These are phyloP conservation scores for Sialia sialis DNA, from an alignment of 2,113 vertebrate genomes.

Conservation along the genomic window DNA sequence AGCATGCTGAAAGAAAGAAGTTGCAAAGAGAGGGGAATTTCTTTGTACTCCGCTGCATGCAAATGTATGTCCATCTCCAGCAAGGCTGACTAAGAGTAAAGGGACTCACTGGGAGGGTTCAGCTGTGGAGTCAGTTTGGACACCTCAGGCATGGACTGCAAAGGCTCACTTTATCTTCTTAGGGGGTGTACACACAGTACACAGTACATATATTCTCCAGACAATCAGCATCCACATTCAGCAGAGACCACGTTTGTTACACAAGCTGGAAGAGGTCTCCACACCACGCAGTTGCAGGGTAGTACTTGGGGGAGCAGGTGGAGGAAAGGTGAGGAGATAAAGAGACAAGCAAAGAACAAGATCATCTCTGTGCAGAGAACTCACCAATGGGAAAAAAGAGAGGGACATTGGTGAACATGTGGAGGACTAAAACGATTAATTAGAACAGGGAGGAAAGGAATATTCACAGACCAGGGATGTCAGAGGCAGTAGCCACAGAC, in stretches of 20 bases:
- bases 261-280: not conserved
- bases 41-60: not conserved
- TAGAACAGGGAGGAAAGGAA: not conserved
- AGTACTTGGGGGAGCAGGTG: not conserved
- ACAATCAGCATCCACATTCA: rapidly evolving
- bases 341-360: not conserved
- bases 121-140: not conserved
- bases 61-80: not conserved
- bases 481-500: not conserved
- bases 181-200: not conserved
- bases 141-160: not conserved
- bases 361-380: not conserved
- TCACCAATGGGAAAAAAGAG: not conserved
- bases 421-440: not conserved
- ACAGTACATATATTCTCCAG: not conserved
- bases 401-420: not conserved
- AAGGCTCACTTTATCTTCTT: not conserved
- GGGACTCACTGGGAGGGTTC: not conserved
- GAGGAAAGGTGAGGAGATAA: not conserved
- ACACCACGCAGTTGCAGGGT: not conserved
- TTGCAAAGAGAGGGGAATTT: not conserved
- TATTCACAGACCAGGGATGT: not conserved
- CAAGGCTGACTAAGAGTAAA: not conserved
- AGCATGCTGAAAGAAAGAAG: not conserved
- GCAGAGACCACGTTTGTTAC: not conserved